Evolutionary conservation across 2,888 invertebrate genomes (phyloP), one percentile per base, ranked within the genome.

Genomic region (Chromoteleia sp.): DNA sequence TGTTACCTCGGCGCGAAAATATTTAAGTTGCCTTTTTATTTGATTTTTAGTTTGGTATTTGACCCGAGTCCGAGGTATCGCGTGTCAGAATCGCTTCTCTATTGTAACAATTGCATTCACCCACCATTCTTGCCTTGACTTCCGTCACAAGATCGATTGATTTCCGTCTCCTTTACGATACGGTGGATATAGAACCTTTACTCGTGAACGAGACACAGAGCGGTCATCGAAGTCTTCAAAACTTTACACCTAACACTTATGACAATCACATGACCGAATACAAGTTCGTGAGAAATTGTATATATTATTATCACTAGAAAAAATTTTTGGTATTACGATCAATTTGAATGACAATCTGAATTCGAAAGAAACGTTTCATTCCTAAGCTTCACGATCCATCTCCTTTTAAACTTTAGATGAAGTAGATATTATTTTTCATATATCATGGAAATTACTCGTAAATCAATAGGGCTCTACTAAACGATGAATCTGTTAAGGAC

Each of bases 81-180:
- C 80, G 70, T 75, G 80, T 56, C 67, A 15, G 48, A 54, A 54
- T 63, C 39, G 25, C 61, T 80, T 63, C 39, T 61, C n/a, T n/a
- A 30, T 70, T 63, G 65, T 68, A 74, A 83, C 84, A 83, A 85
- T 86, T 82, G 86, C 84, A 85, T 85, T 82, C 83, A 84, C 83
- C 83, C 78, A 65, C 77, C 82, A 83, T 85, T 85, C 83, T 71
- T 81, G 77, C 74, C 61, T 56, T 70, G 78, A 71, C 83, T 85
- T 84, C 85, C 86, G 83, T 78, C 82, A 74, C 78, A 82, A 87
- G 87, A 87, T 87, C 86, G 88, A 88, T 88, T 86, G 87, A 88
- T 88, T 87, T 87, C 87, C 88, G 88, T 86, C 85, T 75, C 83
- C 48, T 84, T 81, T 84, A 75, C 81, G 70, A 59, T 83, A 79